A percentile compares a stretch with the other conserved stretches of the same genome.
Conservation (phyloP, 2,797 vertebrate genomes). For the Pelochelys cantorii region DNA sequence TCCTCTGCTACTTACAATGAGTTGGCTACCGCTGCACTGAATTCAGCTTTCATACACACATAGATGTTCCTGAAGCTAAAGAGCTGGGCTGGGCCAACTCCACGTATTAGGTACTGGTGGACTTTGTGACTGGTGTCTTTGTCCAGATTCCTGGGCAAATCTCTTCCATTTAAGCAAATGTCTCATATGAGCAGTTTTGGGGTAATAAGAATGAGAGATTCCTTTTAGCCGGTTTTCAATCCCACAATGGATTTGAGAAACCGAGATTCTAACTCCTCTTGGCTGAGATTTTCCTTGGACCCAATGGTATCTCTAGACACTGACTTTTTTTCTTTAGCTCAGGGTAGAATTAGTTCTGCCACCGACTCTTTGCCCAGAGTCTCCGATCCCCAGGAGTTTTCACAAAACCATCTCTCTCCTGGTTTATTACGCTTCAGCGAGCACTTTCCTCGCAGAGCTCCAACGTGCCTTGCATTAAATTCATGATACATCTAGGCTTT, state of each 20-base stretch:
- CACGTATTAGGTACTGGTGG: constrained; percentile 64
- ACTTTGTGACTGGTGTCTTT: constrained; percentile 76
- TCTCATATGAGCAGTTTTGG: constrained; percentile 75
- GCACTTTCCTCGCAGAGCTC: constrained; percentile 70
- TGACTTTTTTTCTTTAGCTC: constrained; percentile 72
- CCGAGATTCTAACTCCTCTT: constrained; percentile 53
- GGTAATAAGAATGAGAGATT: constrained; percentile 58
- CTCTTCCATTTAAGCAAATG: constrained; percentile 66
- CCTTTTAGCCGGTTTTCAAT: constrained; percentile 64
- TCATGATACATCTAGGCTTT: constrained; percentile 75
- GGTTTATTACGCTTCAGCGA: constrained; percentile 76
- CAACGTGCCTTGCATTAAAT: constrained; percentile 71
- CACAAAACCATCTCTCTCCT: constrained; percentile 57
- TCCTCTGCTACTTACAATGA: constrained; percentile 51
- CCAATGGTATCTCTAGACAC: constrained; percentile 57
- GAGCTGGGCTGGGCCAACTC: constrained; percentile 74
- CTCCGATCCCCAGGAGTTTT: constrained; percentile 74
- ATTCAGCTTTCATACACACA: constrained; percentile 74
- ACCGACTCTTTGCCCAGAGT: constrained; percentile 73
- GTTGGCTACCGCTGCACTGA: constrained; percentile 64
- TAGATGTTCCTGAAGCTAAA: constrained; percentile 75
- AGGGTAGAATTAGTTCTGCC: constrained; percentile 62
- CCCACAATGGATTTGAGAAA: constrained; percentile 64
- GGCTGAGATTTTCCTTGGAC: constrained; percentile 65
- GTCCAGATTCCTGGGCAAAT: constrained; percentile 75